Conservation (phyloP, 1,140 invertebrate species). For the Drosophila repleta region DNA sequence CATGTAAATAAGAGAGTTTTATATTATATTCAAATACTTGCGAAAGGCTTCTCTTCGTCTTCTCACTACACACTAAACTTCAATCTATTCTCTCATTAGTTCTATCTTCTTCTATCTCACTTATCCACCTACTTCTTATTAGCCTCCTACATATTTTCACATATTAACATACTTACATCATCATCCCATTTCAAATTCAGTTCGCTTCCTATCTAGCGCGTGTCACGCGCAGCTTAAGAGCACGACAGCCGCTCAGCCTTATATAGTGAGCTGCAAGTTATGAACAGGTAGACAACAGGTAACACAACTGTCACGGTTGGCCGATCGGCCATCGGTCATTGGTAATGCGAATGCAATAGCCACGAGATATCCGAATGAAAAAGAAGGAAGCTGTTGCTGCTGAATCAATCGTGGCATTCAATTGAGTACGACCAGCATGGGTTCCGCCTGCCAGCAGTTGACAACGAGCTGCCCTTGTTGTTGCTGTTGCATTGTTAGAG, state of each 20-base stretch:
- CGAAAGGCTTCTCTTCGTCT: too few species aligned
- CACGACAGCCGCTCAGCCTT: background rate
- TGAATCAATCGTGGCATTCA: conserved; percentile 23
- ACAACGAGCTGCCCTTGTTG: conserved; percentile 13
- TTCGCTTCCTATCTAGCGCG: background rate
- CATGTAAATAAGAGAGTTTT: too few species aligned
- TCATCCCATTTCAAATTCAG: too few species aligned
- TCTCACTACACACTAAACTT: too few species aligned
- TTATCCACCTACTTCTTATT: too few species aligned
- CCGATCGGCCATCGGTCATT: conserved; percentile 6
- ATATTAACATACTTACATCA: too few species aligned
- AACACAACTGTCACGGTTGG: conserved; percentile 7
- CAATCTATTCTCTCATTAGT: too few species aligned
- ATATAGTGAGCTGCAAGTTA: background rate
- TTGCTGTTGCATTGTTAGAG: conserved; percentile 34
- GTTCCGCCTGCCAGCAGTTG: background rate
- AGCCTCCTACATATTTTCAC: too few species aligned
- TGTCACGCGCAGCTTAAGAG: background rate
- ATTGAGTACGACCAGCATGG: background rate
- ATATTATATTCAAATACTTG: too few species aligned
- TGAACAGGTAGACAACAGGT: conserved; percentile 13
- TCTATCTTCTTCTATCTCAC: too few species aligned
- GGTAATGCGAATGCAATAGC: conserved; percentile 26
- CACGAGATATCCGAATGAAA: conserved; percentile 10
- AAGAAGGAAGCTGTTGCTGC: conserved; percentile 1